Evolutionary conservation across 2,113 vertebrate species (phyloP).

Genomic region (Lagopus leucura): DNA sequence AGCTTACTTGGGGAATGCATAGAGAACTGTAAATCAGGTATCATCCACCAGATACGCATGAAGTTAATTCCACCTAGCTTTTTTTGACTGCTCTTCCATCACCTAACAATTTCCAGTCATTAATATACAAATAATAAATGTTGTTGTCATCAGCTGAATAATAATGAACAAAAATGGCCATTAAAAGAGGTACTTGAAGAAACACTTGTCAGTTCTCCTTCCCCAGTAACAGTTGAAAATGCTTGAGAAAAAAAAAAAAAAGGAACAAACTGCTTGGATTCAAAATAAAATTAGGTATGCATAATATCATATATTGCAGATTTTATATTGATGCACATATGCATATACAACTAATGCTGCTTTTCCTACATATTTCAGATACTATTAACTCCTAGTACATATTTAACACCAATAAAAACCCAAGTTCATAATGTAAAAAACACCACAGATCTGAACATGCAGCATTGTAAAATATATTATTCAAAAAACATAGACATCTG

Average conservation of each 20-base stretch:
- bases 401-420: not conserved
- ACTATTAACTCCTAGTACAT: not conserved
- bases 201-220: constrained; percentile 35
- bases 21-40: not conserved
- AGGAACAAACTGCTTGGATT: not conserved
- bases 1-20: constrained; percentile 27
- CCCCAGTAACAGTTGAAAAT: constrained; percentile 24
- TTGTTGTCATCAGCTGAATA: constrained; percentile 47
- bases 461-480: constrained; percentile 52
- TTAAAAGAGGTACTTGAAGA: constrained; percentile 39
- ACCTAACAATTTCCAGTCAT: constrained; percentile 50
- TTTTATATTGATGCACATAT: not conserved
- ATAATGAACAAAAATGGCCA: constrained; percentile 43
- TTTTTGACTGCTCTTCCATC: constrained; percentile 48
- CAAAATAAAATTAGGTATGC: constrained; percentile 10
- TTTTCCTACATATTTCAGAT: not conserved
- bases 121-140: constrained; percentile 64
- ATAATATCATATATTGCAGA: not conserved
- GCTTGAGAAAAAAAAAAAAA: not conserved
- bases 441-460: not conserved
- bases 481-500: constrained; percentile 50
- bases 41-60: not conserved
- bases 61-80: constrained; percentile 45
- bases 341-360: not conserved
- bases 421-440: constrained; percentile 40